These are phyloP conservation scores for Lamellibrachia luymesi DNA, from an alignment of 1,140 invertebrate genomes.

Conservation along the genomic window DNA sequence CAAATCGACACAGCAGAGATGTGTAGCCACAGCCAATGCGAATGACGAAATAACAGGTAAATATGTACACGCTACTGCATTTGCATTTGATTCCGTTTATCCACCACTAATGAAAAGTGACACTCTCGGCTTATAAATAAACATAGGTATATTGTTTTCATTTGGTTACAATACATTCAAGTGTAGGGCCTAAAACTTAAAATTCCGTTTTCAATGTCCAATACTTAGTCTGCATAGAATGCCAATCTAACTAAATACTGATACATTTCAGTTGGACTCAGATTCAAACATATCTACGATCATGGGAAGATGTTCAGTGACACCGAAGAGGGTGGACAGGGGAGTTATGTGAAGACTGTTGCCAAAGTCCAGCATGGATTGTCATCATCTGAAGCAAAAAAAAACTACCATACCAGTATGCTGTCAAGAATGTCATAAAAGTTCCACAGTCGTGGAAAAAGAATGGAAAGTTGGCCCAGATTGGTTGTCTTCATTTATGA, in stretches of 20 bases:
- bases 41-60: neutral
- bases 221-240: too few species aligned
- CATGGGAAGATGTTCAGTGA: neutral
- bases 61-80: too few species aligned
- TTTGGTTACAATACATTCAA: too few species aligned
- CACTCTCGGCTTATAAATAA: too few species aligned
- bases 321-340: neutral
- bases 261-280: neutral
- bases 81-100: too few species aligned
- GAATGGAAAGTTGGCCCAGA: slow-evolving; percentile 50
- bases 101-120: too few species aligned
- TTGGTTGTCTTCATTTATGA: slow-evolving; percentile 55
- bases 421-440: slow-evolving; percentile 10
- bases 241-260: too few species aligned
- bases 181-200: too few species aligned
- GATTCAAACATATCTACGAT: neutral
- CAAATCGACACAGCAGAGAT: slow-evolving; percentile 3
- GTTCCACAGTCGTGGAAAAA: slow-evolving; percentile 10
- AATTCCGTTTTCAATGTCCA: too few species aligned
- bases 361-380: neutral
- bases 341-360: neutral
- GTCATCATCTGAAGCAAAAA: neutral
- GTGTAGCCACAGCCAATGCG: neutral
- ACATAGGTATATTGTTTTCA: too few species aligned
- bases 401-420: slow-evolving; percentile 15